Percentiles rank a stretch among this genome's conserved stretches.
These are phyloP conservation scores for Cricetomys ansorgei DNA, from an alignment of 2,113 vertebrate species.

Conservation along the genomic window DNA sequence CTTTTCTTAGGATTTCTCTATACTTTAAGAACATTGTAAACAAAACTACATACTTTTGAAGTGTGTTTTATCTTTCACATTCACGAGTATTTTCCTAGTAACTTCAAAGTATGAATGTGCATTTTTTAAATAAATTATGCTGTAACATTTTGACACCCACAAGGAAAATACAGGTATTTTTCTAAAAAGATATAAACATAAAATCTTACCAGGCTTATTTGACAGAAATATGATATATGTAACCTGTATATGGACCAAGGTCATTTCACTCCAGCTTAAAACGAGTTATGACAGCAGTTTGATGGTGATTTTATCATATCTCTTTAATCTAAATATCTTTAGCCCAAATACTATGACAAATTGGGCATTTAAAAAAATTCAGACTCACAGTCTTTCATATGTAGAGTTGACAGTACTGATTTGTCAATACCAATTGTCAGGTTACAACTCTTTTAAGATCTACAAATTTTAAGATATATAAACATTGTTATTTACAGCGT, in stretches of 20 bases:
- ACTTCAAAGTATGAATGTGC: conserved; percentile 88
- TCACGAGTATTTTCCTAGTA: conserved; percentile 91
- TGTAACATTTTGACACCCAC: conserved; percentile 84
- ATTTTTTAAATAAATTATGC: conserved; percentile 84
- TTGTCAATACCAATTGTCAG: conserved; percentile 20
- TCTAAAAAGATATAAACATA: conserved; percentile 72
- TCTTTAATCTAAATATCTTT: conserved; percentile 82
- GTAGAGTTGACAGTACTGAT: conserved; percentile 77
- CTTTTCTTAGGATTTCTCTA: not conserved
- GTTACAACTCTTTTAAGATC: conserved; percentile 62
- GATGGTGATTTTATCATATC: conserved; percentile 72
- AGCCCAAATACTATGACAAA: conserved; percentile 81
- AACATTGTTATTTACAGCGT: conserved; percentile 39
- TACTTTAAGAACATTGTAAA: not conserved
- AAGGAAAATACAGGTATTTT: conserved; percentile 87
- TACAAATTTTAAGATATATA: conserved; percentile 81
- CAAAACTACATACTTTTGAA: not conserved
- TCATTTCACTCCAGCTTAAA: conserved; percentile 73
- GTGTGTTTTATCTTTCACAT: conserved; percentile 82
- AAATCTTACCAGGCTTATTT: not conserved
- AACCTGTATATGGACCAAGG: conserved; percentile 82
- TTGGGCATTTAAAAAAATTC: conserved; percentile 84
- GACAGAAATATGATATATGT: not conserved
- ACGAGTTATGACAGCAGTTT: conserved; percentile 73
- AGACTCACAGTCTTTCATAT: conserved; percentile 70